Evolutionary conservation across 1,140 invertebrate species (phyloP).

Genomic region (Oncopodura yosiiana): DNA sequence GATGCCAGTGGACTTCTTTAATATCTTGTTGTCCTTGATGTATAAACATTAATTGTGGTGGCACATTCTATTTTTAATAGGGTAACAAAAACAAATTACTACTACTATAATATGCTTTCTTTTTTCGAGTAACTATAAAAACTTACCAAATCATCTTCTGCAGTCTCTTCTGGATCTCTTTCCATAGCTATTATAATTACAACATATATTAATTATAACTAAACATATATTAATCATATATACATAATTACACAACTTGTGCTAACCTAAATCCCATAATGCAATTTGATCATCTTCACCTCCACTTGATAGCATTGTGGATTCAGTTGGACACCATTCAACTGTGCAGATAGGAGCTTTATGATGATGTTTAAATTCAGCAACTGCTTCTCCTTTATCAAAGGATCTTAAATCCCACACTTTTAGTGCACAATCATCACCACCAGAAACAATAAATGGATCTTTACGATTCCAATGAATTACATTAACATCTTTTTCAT

Average conservation of each 20-base stretch:
- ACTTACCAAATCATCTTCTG: conserved; percentile 50
- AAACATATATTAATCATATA: conserved; percentile 36
- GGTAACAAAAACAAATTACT: conserved; percentile 1
- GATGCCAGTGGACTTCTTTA: conserved; percentile 98
- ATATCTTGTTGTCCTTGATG: conserved; percentile 97
- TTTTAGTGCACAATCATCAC: conserved; percentile 88
- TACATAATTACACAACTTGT: conserved; percentile 75
- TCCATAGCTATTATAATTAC: too few relatives aligned
- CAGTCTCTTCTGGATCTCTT: conserved; percentile 41
- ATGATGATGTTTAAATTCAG: conserved; percentile 85
- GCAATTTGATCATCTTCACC: conserved; percentile 94
- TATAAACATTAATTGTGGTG: conserved; percentile 92
- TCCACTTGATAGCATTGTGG: conserved; percentile 82
- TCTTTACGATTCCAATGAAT: conserved; percentile 92
- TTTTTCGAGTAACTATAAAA: background rate
- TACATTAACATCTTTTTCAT: conserved; percentile 90
- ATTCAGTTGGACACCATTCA: conserved; percentile 91
- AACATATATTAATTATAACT: background rate
- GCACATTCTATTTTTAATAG: conserved; percentile 47
- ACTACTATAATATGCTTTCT: background rate
- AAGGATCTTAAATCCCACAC: conserved; percentile 94
- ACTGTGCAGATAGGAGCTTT: conserved; percentile 84
- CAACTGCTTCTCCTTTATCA: conserved; percentile 59
- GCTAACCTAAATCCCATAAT: conserved; percentile 94
- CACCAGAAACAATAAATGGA: conserved; percentile 81